These are phyloP conservation scores for Oncorhynchus gorbuscha DNA, from an alignment of 2,113 vertebrate genomes.

Conservation along the genomic window DNA sequence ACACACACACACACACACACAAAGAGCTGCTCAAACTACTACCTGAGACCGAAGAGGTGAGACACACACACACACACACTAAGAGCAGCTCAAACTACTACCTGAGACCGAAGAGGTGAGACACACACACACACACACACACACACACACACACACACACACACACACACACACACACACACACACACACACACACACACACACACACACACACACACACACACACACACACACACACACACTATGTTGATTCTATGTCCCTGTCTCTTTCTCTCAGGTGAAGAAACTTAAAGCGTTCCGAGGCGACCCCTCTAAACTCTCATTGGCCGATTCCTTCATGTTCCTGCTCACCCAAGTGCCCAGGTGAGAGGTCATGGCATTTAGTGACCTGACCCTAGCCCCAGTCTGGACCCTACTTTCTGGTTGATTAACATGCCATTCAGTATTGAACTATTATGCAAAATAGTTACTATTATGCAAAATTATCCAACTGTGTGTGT, in stretches of 20 bases:
- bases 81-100: too few relatives aligned
- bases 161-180: too few relatives aligned
- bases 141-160: too few relatives aligned
- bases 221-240: neutral
- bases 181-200: too few relatives aligned
- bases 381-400: neutral
- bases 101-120: too few relatives aligned
- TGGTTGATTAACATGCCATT: too few relatives aligned
- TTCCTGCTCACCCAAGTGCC: slow-evolving; percentile 84
- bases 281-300: slow-evolving; percentile 83
- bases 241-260: neutral
- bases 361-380: slow-evolving; percentile 78
- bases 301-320: slow-evolving; percentile 81
- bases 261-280: slow-evolving; percentile 65
- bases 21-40: too few relatives aligned
- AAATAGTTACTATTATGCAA: neutral
- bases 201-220: too few relatives aligned
- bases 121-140: neutral
- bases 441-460: neutral
- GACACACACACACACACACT: too few relatives aligned
- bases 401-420: neutral
- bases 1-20: too few relatives aligned
- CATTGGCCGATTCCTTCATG: slow-evolving; percentile 87
- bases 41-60: too few relatives aligned
- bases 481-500: too few relatives aligned